Evolutionary conservation across 2,888 invertebrate genomes (phyloP).

Genomic region (Dendrolimus pini): DNA sequence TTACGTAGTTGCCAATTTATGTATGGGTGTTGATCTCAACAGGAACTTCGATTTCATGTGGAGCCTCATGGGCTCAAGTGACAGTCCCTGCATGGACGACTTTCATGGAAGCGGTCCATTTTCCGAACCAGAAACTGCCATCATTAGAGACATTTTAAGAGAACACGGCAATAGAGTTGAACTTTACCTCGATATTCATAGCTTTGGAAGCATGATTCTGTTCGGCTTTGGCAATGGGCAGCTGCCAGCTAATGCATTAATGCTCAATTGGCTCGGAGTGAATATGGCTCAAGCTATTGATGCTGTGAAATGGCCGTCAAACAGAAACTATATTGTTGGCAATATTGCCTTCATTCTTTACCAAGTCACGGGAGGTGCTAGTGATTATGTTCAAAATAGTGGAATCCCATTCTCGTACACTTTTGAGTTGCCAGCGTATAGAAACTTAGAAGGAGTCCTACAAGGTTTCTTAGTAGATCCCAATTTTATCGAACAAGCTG

Average conservation of each 20-base stretch:
- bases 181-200: slow-evolving; percentile 84
- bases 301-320: slow-evolving; percentile 51
- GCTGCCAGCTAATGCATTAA: slow-evolving; percentile 63
- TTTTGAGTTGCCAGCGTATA: slow-evolving; percentile 74
- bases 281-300: slow-evolving; percentile 61
- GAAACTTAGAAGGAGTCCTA: slow-evolving; percentile 37
- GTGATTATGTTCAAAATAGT: slow-evolving; percentile 76
- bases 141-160: slow-evolving; percentile 75
- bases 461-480: slow-evolving; percentile 76
- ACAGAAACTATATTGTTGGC: slow-evolving; percentile 66
- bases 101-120: slow-evolving; percentile 79
- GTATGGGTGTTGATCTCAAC: slow-evolving; percentile 84
- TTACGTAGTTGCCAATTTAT: slow-evolving; percentile 38
- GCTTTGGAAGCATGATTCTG: slow-evolving; percentile 80
- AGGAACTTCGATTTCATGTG: slow-evolving; percentile 84
- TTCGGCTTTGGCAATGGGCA: slow-evolving; percentile 50
- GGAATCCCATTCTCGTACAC: slow-evolving; percentile 76
- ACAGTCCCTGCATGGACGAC: slow-evolving; percentile 73
- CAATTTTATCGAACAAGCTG: slow-evolving; percentile 72
- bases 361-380: slow-evolving; percentile 78
- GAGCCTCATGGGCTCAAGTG: slow-evolving; percentile 68
- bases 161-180: slow-evolving; percentile 63
- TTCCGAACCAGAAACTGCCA: slow-evolving; percentile 80
- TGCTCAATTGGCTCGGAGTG: slow-evolving; percentile 50
- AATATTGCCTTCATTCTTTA: slow-evolving; percentile 66